Evolutionary conservation across 2,113 vertebrate genomes (phyloP).

Genomic region (Neomonachus schauinslandi): DNA sequence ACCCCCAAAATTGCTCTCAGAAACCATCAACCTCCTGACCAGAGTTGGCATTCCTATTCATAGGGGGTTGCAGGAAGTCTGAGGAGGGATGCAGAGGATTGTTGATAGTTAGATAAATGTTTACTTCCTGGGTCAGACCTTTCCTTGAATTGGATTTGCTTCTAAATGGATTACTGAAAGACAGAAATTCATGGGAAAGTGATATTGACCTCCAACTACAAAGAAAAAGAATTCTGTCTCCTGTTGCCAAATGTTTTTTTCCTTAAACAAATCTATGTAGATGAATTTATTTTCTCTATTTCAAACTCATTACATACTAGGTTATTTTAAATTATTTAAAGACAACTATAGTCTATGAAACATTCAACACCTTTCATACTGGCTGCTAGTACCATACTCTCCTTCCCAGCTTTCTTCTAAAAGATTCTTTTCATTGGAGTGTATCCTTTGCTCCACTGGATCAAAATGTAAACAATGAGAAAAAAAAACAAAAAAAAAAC

Average conservation of each 20-base stretch:
- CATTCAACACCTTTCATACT: constrained; percentile 42
- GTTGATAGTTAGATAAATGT: no score
- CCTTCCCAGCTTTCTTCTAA: background rate
- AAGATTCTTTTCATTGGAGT: constrained; percentile 36
- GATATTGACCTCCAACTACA: background rate
- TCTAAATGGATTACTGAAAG: background rate
- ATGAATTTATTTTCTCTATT: constrained; percentile 29
- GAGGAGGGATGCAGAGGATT: background rate
- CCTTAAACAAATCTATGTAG: background rate
- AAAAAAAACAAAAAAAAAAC: background rate
- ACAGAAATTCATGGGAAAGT: background rate
- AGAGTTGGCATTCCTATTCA: background rate
- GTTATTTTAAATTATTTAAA: constrained; percentile 58
- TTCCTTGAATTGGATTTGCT: background rate
- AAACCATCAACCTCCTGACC: background rate
- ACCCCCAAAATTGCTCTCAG: background rate
- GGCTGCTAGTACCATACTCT: background rate
- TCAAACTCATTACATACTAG: background rate
- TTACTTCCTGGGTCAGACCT: background rate
- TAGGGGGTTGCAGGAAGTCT: background rate
- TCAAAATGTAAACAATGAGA: background rate
- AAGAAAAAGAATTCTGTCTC: background rate
- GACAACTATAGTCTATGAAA: background rate
- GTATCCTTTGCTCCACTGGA: background rate
- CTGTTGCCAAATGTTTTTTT: background rate